A percentile compares a stretch with the other conserved stretches of the same genome.
phyloP scores from a whole-genome alignment of 1,140 invertebrate genomes.

The Eupristina koningsbergeri region DNA sequence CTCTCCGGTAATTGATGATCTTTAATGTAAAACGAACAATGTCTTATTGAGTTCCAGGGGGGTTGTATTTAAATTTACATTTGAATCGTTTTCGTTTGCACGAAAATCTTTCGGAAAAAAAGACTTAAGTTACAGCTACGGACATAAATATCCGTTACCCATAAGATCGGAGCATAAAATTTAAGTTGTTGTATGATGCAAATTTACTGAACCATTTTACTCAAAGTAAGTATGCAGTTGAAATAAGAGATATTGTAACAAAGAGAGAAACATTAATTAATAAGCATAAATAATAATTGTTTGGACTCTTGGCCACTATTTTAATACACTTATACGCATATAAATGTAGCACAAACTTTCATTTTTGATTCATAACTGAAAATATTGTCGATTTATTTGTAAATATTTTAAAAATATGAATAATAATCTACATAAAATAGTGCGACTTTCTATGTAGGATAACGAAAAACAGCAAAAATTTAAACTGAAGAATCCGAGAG shows the following conservation, averaged over 20 bases:
- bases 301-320: not conserved
- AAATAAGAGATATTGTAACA: not conserved
- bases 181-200: not conserved
- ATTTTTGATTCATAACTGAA: not conserved
- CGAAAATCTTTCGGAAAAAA: not conserved
- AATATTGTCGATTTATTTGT: not conserved
- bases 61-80: slow-evolving; percentile 16
- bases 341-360: not conserved
- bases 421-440: not conserved
- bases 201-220: not conserved
- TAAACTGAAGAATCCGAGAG: not conserved
- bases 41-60: not conserved
- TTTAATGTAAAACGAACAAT: slow-evolving; percentile 7
- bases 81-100: not conserved
- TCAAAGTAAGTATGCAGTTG: not conserved
- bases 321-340: not conserved
- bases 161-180: not conserved
- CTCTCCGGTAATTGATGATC: not conserved
- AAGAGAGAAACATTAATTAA: not conserved
- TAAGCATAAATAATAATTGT: not conserved
- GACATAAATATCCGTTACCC: slow-evolving; percentile 4
- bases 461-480: slow-evolving; percentile 1
- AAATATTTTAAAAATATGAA: not conserved
- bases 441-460: not conserved
- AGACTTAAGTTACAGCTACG: not conserved